Evolutionary conservation across 2,888 invertebrate genomes (phyloP).

Genomic region (Pachydiplax longipennis): DNA sequence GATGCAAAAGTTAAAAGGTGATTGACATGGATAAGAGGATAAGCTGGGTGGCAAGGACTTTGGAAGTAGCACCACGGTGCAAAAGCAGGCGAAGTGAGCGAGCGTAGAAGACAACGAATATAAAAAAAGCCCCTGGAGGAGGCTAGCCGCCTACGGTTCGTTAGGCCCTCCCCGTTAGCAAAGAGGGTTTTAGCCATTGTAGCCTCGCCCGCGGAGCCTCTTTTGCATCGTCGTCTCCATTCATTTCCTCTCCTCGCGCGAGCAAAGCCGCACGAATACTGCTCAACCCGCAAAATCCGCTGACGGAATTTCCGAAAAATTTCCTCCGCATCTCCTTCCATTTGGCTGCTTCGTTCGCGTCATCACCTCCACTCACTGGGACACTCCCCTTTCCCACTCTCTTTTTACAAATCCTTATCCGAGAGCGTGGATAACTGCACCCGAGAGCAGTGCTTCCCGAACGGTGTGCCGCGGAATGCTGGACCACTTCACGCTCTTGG

Average conservation of each 20-base stretch:
- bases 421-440: too few species aligned
- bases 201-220: not conserved
- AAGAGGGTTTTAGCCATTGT: constrained; percentile 43
- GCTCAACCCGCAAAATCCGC: not conserved
- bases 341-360: not conserved
- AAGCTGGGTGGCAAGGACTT: not conserved
- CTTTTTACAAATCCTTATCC: not conserved
- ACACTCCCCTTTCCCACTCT: not conserved
- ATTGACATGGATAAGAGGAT: not conserved
- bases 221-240: constrained; percentile 26
- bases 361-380: not conserved
- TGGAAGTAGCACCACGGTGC: not conserved
- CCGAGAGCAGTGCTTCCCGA: not conserved
- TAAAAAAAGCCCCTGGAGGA: not conserved
- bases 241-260: not conserved
- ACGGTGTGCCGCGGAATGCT: not conserved
- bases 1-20: not conserved
- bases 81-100: not conserved
- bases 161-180: constrained; percentile 27
- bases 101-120: not conserved
- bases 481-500: too few species aligned
- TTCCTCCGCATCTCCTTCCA: not conserved
- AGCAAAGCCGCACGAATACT: not conserved
- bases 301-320: not conserved
- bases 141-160: constrained; percentile 31